Percentiles rank a stretch among this genome's conserved stretches.
These are phyloP conservation scores for Lordiphosa clarofinis DNA, from an alignment of 1,140 invertebrate species.

Conservation along the genomic window DNA sequence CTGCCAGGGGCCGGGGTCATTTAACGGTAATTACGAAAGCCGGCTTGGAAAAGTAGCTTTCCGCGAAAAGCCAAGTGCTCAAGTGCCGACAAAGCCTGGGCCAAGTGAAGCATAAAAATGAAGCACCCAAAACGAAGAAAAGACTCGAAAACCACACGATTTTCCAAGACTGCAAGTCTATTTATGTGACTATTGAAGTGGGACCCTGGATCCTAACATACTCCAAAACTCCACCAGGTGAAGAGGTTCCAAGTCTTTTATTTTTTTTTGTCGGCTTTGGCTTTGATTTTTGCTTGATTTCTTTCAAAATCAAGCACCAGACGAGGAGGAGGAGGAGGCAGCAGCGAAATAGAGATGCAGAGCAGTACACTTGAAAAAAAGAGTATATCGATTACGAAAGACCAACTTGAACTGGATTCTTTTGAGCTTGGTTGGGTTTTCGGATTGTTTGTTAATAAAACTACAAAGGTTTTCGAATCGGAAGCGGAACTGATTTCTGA, in stretches of 20 bases:
- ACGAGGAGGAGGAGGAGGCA: slow-evolving; percentile 10
- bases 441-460: too few relatives aligned
- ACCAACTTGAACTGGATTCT: too few relatives aligned
- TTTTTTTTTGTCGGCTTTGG: slow-evolving; percentile 50
- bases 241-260: slow-evolving; percentile 7
- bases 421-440: too few relatives aligned
- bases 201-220: slow-evolving; percentile 22
- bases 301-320: slow-evolving; percentile 65
- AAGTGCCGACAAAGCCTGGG: slow-evolving; percentile 70
- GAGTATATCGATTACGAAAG: too few relatives aligned
- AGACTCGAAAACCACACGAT: slow-evolving; percentile 54
- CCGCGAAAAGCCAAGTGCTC: slow-evolving; percentile 47
- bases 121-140: slow-evolving; percentile 54
- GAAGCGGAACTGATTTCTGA: too few relatives aligned
- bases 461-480: too few relatives aligned
- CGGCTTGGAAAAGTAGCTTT: slow-evolving; percentile 45
- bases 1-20: slow-evolving; percentile 50
- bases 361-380: slow-evolving; percentile 17
- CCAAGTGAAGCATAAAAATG: slow-evolving; percentile 67
- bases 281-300: slow-evolving; percentile 79
- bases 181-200: slow-evolving; percentile 77
- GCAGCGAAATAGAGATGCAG: slow-evolving; percentile 67
- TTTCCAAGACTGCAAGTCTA: slow-evolving; percentile 69
- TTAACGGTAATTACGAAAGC: slow-evolving; percentile 73
- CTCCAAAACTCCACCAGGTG: slow-evolving; percentile 9